Base-by-base conservation (phyloP, 2,113 vertebrate genomes). In the Candoia aspera region DNA sequence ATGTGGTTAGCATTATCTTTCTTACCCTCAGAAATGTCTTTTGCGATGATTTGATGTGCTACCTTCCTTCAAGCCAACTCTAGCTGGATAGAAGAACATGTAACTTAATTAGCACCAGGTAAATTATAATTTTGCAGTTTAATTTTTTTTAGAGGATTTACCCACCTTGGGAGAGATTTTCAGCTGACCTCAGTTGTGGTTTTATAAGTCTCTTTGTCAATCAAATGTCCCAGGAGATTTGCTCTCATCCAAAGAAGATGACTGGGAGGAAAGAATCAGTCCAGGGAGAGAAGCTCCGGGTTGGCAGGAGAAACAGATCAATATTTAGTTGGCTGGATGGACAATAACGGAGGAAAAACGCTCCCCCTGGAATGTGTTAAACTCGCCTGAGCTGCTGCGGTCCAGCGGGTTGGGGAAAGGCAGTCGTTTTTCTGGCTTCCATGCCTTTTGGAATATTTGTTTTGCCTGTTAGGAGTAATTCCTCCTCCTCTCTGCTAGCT, bases 151-250 rank as follows among this genome's bases (percentile, higher is more conserved):
- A 42, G 88, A n/a, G 90, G 0, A 88, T 90, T 89, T 93, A 93
- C 79, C 91, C 90, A 91, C 90, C 90, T 87, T 59, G 42, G 89
- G 88, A 92, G 58, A 54, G n/a, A n/a, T 21, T 6, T 58, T 90
- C 93, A 92, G 90, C 90, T 54, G 84, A 93, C 42, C 6, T 95
- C 95, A 93, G 94, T 94, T 95, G 95, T 95, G 95, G 55, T 95
- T 91, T 92, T 2, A 49, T 58, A 93, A 90, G 94, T 90, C 29
- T 68, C 23, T 92, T 85, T 96, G 94, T 95, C 94, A 94, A 86
- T 91, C 93, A 88, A 0, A 4, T 57, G 93, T 92, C 94, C 95
- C 86, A 24, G 92, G 93, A 95, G 94, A 95, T 88, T 87, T 0
- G 23, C 91, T 93, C 0, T 0, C 0, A 15, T 92, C 84, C 90